phyloP scores from a whole-genome alignment of 2,888 invertebrate species.

The Drosophila vallismaia region DNA sequence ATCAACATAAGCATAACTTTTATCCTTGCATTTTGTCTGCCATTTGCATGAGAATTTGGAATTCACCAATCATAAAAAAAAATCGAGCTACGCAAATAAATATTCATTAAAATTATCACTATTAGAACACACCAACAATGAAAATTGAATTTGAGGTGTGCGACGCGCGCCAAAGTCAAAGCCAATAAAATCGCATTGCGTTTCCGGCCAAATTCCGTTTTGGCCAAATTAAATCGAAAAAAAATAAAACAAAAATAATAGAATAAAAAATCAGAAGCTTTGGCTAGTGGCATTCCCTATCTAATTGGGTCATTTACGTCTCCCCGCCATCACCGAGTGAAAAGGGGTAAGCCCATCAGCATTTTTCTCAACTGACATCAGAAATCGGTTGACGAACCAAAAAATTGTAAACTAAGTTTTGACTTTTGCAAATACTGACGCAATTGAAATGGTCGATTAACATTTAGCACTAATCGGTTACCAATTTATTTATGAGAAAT shows the following conservation, averaged over 20 bases:
- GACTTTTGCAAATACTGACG: slow-evolving; percentile 17
- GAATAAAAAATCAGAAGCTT: background rate
- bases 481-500: slow-evolving; percentile 29
- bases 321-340: background rate
- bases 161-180: slow-evolving; percentile 43
- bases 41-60: slow-evolving; percentile 42
- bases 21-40: slow-evolving; percentile 17
- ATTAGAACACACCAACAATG: slow-evolving; percentile 39
- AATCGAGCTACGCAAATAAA: slow-evolving; percentile 23
- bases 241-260: slow-evolving; percentile 4
- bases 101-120: slow-evolving; percentile 26
- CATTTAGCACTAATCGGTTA: slow-evolving; percentile 28
- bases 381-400: background rate
- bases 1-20: background rate
- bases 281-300: slow-evolving; percentile 25
- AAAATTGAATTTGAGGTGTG: slow-evolving; percentile 29
- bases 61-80: slow-evolving; percentile 8
- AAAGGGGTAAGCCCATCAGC: slow-evolving; percentile 26
- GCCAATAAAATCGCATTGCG: slow-evolving; percentile 42
- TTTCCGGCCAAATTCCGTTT: slow-evolving; percentile 37
- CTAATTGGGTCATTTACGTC: slow-evolving; percentile 35
- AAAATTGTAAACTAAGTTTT: background rate
- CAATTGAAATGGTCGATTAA: slow-evolving; percentile 37
- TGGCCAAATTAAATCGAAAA: slow-evolving; percentile 27
- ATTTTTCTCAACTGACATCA: slow-evolving; percentile 38